Percentiles rank a stretch among this genome's conserved stretches.
Evolutionary conservation across 2,113 vertebrate genomes (phyloP).

Genomic region (Cyanoderma ruficeps): DNA sequence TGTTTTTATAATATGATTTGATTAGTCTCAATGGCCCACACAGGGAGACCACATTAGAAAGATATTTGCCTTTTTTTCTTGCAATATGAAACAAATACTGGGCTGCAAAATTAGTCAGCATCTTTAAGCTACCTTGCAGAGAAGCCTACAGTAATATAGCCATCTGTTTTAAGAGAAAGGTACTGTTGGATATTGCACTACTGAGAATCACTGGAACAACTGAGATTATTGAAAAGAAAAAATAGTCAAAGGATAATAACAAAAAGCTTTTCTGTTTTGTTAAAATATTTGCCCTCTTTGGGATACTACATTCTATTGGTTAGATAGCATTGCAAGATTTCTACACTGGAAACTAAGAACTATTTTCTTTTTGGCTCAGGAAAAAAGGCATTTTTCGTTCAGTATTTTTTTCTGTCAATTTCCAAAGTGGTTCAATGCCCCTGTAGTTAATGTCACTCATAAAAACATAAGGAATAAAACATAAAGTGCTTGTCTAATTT

Average conservation of each 20-base stretch:
- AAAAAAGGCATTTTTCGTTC: background rate
- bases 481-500: background rate
- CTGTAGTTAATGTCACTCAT: background rate
- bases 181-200: background rate
- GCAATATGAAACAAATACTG: background rate
- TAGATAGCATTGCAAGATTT: background rate
- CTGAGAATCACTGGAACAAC: background rate
- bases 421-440: background rate
- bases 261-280: background rate
- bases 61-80: background rate
- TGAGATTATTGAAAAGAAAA: background rate
- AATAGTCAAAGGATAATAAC: background rate
- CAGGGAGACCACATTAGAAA: background rate
- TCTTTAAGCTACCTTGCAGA: background rate
- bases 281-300: background rate
- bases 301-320: background rate
- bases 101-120: background rate
- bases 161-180: slow-evolving; percentile 38
- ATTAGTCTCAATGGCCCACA: background rate
- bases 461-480: background rate
- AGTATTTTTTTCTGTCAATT: background rate
- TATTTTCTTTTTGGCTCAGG: background rate
- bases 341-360: background rate
- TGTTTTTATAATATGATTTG: background rate
- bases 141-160: background rate